phyloP scores from a whole-genome alignment of 1,140 invertebrate species.

The Druon quercuslanigerum region DNA sequence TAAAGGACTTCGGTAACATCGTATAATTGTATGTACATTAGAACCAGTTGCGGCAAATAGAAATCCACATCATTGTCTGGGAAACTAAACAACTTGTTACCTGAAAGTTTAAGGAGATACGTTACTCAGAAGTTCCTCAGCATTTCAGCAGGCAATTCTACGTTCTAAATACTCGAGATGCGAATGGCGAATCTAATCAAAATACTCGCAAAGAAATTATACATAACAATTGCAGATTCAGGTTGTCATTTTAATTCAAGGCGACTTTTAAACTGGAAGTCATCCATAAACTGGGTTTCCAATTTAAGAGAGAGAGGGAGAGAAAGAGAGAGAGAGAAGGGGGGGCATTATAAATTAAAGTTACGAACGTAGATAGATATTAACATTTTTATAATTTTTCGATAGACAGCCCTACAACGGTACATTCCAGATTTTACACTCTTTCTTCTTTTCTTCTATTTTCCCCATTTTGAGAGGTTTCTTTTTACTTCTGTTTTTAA shows the following conservation, averaged over 20 bases:
- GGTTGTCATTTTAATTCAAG: not conserved
- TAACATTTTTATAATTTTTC: too few species aligned
- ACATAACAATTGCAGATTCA: not conserved
- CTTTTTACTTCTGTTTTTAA: too few species aligned
- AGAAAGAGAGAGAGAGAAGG: too few species aligned
- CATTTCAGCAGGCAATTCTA: not conserved
- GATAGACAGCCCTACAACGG: too few species aligned
- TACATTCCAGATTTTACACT: too few species aligned
- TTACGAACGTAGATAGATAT: too few species aligned
- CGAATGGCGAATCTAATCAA: not conserved
- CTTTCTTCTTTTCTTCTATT: too few species aligned
- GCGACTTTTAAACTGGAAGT: not conserved
- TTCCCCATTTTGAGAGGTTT: too few species aligned
- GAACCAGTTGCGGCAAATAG: slow-evolving; percentile 97
- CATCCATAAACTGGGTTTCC: too few species aligned
- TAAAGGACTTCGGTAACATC: slow-evolving; percentile 96
- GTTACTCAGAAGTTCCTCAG: not conserved
- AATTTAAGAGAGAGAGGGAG: too few species aligned
- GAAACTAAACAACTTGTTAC: slow-evolving; percentile 97
- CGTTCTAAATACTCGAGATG: not conserved
- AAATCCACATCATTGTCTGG: slow-evolving; percentile 94
- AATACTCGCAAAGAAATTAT: slow-evolving; percentile 24
- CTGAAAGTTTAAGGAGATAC: slow-evolving; percentile 70
- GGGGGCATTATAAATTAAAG: too few species aligned
- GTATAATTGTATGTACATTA: slow-evolving; percentile 98